These are phyloP conservation scores for Fulmarus glacialis DNA, from an alignment of 2,113 vertebrate genomes.

Conservation along the genomic window DNA sequence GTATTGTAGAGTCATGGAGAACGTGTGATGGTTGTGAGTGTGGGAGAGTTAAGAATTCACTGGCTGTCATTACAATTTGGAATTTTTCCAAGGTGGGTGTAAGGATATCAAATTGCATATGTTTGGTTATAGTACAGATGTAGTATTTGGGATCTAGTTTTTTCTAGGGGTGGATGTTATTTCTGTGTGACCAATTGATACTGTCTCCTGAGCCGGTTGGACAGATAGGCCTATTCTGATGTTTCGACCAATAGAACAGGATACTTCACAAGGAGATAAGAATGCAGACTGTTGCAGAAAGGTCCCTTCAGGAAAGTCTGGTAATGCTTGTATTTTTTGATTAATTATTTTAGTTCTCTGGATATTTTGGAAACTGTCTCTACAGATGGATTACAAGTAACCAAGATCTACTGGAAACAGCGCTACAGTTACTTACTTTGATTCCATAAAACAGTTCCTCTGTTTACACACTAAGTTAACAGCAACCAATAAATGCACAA, in stretches of 20 bases:
- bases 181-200: background rate
- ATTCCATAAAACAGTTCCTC: slow-evolving; percentile 65
- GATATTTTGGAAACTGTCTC: slow-evolving; percentile 62
- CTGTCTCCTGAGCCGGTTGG: background rate
- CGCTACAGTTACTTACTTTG: slow-evolving; percentile 30
- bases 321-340: slow-evolving; percentile 29
- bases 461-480: slow-evolving; percentile 29
- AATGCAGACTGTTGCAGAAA: background rate
- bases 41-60: background rate
- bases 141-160: background rate
- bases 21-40: background rate
- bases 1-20: background rate
- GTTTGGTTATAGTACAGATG: background rate
- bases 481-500: slow-evolving; percentile 65
- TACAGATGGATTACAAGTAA: slow-evolving; percentile 58
- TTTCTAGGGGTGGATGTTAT: background rate
- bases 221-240: background rate
- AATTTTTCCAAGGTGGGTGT: background rate
- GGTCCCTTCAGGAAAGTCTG: background rate
- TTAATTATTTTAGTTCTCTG: slow-evolving; percentile 64
- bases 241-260: background rate
- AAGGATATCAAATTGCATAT: fast-evolving
- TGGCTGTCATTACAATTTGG: background rate
- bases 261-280: background rate
- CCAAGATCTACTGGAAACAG: slow-evolving; percentile 52